A percentile compares a stretch with the other conserved stretches of the same genome.
phyloP scores from a whole-genome alignment of 1,140 invertebrate species.

The Leptinotarsa lineolata region DNA sequence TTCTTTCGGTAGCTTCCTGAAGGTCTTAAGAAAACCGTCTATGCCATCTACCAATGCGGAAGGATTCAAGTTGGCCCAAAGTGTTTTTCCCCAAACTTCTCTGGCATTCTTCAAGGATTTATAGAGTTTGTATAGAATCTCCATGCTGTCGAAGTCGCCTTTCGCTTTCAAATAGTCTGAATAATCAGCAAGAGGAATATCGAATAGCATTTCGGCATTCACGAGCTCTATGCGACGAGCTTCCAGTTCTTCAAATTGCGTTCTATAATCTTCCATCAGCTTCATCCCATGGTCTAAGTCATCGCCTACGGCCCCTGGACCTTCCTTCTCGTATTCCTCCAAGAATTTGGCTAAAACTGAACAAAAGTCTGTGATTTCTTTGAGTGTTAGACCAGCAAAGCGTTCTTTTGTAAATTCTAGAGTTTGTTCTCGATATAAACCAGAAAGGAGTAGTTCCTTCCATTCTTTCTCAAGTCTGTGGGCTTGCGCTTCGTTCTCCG shows the following conservation, averaged over 20 bases:
- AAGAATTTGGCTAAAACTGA: conserved; percentile 69
- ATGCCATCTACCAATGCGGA: conserved; percentile 83
- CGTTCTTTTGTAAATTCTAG: conserved; percentile 74
- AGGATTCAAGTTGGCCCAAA: conserved; percentile 86
- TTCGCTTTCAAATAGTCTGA: conserved; percentile 72
- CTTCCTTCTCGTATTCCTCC: conserved; percentile 71
- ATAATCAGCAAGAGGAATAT: conserved; percentile 81
- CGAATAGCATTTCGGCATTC: conserved; percentile 84
- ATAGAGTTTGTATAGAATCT: conserved; percentile 78
- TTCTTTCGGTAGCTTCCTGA: conserved; percentile 66
- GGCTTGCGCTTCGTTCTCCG: conserved; percentile 63
- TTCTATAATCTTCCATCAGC: conserved; percentile 73
- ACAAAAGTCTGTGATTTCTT: conserved; percentile 74
- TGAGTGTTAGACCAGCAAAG: conserved; percentile 76
- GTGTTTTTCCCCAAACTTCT: conserved; percentile 79
- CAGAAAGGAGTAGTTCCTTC: conserved; percentile 69
- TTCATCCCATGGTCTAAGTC: conserved; percentile 73
- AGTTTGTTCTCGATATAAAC: conserved; percentile 68
- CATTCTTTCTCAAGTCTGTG: conserved; percentile 68
- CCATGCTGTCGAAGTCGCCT: conserved; percentile 73
- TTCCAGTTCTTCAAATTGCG: conserved; percentile 71
- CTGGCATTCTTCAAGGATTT: conserved; percentile 75
- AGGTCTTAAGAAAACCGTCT: conserved; percentile 80
- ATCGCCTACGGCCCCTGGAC: conserved; percentile 75
- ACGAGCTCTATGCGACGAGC: conserved; percentile 69